Evolutionary conservation across 1,140 invertebrate species (phyloP).

Genomic region (Solen grandis): DNA sequence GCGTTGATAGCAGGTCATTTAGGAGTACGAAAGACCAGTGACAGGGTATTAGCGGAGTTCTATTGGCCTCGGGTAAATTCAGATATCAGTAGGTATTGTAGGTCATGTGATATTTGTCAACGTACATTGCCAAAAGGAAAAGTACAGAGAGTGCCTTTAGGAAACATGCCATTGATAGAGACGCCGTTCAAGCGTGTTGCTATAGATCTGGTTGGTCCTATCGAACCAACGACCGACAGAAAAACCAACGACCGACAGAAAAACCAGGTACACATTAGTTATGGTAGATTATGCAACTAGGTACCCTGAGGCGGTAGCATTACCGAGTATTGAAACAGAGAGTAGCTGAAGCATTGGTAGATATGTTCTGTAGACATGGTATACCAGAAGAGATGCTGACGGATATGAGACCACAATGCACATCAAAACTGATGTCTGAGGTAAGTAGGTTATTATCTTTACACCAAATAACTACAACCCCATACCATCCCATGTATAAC

Average conservation of each 20-base stretch:
- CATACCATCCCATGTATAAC: conserved; percentile 54
- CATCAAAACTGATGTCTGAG: conserved; percentile 14
- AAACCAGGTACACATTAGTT: conserved; percentile 55
- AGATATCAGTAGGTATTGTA: conserved; percentile 52
- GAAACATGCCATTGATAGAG: conserved; percentile 52
- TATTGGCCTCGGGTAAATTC: conserved; percentile 57
- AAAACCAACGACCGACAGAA: conserved; percentile 45
- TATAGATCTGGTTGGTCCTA: conserved; percentile 57
- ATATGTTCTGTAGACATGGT: conserved; percentile 35
- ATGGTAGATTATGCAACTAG: conserved; percentile 29
- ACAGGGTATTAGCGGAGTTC: conserved; percentile 49
- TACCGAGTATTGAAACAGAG: conserved; percentile 20
- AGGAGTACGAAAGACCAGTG: conserved; percentile 28
- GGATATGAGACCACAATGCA: conserved; percentile 14
- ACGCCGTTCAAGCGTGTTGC: conserved; percentile 51
- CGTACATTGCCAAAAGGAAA: conserved; percentile 51
- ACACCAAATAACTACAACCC: conserved; percentile 27
- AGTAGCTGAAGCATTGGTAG: conserved; percentile 46
- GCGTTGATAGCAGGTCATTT: conserved; percentile 55
- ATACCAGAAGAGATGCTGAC: conserved; percentile 60
- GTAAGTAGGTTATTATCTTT: conserved; percentile 36
- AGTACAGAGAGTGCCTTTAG: conserved; percentile 51
- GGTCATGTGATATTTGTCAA: conserved; percentile 61
- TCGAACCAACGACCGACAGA: conserved; percentile 43
- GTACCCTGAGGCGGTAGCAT: conserved; percentile 21